phyloP scores from a whole-genome alignment of 2,797 vertebrate species.

The Petrocephalus sullivani region DNA sequence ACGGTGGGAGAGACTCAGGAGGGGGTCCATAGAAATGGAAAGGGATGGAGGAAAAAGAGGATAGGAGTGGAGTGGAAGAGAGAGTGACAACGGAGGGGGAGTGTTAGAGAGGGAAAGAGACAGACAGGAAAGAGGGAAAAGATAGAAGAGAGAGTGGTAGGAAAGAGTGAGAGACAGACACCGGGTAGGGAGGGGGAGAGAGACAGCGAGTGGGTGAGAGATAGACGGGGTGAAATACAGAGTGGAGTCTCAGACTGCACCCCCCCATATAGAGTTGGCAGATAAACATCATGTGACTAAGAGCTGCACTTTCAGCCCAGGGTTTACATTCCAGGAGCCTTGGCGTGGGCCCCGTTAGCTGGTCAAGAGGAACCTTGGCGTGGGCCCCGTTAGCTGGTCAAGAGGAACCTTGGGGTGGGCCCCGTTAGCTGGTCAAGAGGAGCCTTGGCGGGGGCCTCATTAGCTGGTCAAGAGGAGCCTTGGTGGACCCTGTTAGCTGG shows the following conservation, averaged over 20 bases:
- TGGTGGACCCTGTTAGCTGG: not conserved
- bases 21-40: not conserved
- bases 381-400: not conserved
- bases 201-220: not conserved
- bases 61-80: not conserved
- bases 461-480: not conserved
- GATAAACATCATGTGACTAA: conserved; percentile 53
- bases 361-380: not conserved
- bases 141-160: not conserved
- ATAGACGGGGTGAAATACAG: conserved; percentile 2
- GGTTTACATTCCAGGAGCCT: conserved; percentile 42
- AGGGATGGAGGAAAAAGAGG: not conserved
- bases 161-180: not conserved
- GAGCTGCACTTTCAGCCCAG: conserved; percentile 39
- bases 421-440: not conserved
- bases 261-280: conserved; percentile 43
- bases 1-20: not conserved
- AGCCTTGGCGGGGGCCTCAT: not conserved
- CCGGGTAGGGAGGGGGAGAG: not conserved
- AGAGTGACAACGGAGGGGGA: too few relatives aligned
- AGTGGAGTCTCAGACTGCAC: conserved; percentile 26
- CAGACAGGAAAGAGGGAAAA: not conserved
- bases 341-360: conserved; percentile 32
- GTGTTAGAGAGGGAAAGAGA: not conserved
- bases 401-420: not conserved